A percentile compares a stretch with the other conserved stretches of the same genome.
Evolutionary conservation across 1,140 invertebrate species (phyloP).

Genomic region (Lordiphosa stackelbergi): DNA sequence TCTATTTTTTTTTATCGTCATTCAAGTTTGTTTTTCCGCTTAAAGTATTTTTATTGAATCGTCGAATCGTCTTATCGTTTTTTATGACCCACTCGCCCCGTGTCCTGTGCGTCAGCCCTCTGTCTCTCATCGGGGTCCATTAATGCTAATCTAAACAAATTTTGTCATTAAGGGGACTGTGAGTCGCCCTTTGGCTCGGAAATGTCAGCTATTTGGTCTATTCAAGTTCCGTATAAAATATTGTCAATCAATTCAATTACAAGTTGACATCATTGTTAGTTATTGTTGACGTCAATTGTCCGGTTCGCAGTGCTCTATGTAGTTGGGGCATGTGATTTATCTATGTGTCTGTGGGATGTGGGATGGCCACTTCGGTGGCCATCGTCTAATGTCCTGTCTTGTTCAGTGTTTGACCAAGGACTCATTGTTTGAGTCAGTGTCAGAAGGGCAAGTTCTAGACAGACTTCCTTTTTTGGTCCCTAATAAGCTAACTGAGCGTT

Average conservation of each 20-base stretch:
- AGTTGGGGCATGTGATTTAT: slow-evolving; percentile 30
- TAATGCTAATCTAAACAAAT: slow-evolving; percentile 77
- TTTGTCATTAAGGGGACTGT: slow-evolving; percentile 59
- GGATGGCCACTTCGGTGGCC: too few species aligned
- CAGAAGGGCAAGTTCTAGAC: too few species aligned
- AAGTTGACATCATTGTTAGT: slow-evolving; percentile 76
- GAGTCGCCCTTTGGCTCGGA: slow-evolving; percentile 12
- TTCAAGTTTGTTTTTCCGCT: slow-evolving; percentile 77
- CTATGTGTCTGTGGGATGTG: neutral
- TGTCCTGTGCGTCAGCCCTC: slow-evolving; percentile 22
- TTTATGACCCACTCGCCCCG: slow-evolving; percentile 62
- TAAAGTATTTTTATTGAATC: slow-evolving; percentile 77
- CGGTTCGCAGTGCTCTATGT: slow-evolving; percentile 5
- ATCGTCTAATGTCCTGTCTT: too few species aligned
- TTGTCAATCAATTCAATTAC: slow-evolving; percentile 77
- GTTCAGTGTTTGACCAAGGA: too few species aligned
- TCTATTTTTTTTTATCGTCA: slow-evolving; percentile 54
- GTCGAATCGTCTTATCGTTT: slow-evolving; percentile 70
- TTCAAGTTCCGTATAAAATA: slow-evolving; percentile 65
- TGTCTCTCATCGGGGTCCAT: slow-evolving; percentile 24
- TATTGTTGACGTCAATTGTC: slow-evolving; percentile 73
- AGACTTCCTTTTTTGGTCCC: too few species aligned
- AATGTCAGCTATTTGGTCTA: slow-evolving; percentile 20
- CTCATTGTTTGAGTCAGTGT: too few species aligned
- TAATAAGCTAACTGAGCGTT: too few species aligned